Conservation (phyloP, 2,888 invertebrate species). For the Cerastis leucographa region DNA sequence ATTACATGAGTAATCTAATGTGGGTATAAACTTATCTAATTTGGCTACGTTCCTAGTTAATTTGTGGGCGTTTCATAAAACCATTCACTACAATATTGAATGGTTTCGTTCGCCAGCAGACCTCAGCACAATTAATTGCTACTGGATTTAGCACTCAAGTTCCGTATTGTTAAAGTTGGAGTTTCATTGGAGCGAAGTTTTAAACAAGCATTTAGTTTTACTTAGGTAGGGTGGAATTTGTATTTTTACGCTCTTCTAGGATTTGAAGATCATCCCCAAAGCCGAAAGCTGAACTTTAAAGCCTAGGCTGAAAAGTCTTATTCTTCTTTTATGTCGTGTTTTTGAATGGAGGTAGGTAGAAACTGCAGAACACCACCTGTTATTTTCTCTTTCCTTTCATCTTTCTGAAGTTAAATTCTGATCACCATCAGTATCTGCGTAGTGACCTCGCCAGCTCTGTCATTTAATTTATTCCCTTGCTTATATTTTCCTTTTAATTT, state of each 20-base stretch:
- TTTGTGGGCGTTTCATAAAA: conserved; percentile 24
- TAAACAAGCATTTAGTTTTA: conserved; percentile 39
- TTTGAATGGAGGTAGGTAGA: too few species aligned
- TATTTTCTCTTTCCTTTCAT: too few species aligned
- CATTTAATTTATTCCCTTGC: too few species aligned
- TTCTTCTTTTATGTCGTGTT: too few species aligned
- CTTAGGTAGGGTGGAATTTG: not conserved
- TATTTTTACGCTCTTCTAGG: conserved; percentile 12
- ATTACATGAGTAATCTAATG: not conserved
- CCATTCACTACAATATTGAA: conserved; percentile 45
- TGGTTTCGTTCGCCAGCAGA: conserved; percentile 38
- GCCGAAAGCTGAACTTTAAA: not conserved
- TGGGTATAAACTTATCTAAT: not conserved
- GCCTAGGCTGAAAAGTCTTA: not conserved
- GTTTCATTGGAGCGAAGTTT: conserved; percentile 36
- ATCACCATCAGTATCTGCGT: too few species aligned
- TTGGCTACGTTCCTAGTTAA: not conserved
- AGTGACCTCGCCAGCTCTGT: too few species aligned
- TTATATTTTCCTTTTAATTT: too few species aligned
- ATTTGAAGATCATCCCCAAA: not conserved
- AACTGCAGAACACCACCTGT: too few species aligned
- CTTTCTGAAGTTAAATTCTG: too few species aligned
- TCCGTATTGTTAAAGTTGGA: conserved; percentile 49
- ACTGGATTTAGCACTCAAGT: conserved; percentile 50
- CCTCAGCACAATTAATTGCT: conserved; percentile 41